phyloP scores from a whole-genome alignment of 2,797 vertebrate genomes.

The Enteromius radiatus region DNA sequence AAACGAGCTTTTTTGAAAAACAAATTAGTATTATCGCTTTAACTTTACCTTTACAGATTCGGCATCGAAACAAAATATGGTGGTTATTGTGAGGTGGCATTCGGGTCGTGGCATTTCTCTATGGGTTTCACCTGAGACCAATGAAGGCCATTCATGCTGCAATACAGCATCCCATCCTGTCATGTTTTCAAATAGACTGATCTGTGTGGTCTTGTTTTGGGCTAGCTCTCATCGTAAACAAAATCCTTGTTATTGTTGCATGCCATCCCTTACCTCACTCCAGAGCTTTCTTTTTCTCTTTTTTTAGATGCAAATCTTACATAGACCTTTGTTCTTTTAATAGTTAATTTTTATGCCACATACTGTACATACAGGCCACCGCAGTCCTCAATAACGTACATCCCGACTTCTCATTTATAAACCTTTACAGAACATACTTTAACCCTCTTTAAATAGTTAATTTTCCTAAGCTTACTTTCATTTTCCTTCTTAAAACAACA shows the following conservation, averaged over 20 bases:
- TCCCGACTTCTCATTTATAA: constrained; percentile 41
- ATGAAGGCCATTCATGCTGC: background rate
- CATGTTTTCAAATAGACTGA: background rate
- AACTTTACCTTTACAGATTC: too few relatives aligned
- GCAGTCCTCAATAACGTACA: constrained; percentile 59
- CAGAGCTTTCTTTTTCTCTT: rapidly evolving
- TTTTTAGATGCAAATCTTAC: constrained; percentile 76
- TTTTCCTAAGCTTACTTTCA: constrained; percentile 65
- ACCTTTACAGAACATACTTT: constrained; percentile 60
- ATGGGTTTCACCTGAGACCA: too few relatives aligned
- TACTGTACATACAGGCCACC: constrained; percentile 65
- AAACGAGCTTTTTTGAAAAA: background rate
- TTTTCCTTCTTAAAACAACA: constrained; percentile 47
- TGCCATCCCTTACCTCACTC: background rate
- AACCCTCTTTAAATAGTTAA: constrained; percentile 60
- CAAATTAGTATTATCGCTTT: background rate
- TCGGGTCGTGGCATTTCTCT: too few relatives aligned
- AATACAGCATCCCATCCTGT: background rate
- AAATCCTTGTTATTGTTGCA: background rate
- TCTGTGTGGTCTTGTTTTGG: background rate
- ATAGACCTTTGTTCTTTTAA: constrained; percentile 84
- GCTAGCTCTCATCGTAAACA: background rate
- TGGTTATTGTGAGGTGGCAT: too few relatives aligned
- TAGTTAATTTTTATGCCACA: constrained; percentile 73
- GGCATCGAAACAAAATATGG: too few relatives aligned